Conservation (phyloP, 2,797 vertebrate species). For the Tarsius wallacei region DNA sequence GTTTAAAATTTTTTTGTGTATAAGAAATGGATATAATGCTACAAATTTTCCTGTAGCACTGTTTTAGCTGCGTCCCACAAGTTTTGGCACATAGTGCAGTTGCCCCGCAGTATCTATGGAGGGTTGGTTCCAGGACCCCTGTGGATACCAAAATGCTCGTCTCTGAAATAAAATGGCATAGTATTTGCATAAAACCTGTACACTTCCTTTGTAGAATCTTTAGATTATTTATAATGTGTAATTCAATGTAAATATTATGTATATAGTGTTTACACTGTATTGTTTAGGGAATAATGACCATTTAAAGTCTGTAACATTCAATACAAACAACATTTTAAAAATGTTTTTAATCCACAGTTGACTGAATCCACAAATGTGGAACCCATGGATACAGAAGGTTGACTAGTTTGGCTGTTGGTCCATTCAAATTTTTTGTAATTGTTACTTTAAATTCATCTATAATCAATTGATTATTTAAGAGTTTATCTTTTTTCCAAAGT, state of each 20-base stretch:
- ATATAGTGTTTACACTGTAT: not conserved
- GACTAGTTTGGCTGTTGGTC: not conserved
- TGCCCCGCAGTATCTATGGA: not conserved
- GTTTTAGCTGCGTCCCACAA: slow-evolving; percentile 36
- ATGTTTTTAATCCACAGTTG: not conserved
- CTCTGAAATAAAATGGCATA: not conserved
- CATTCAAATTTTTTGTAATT: not conserved
- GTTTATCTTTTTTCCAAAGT: not conserved
- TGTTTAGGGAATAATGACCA: not conserved
- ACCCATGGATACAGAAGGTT: not conserved
- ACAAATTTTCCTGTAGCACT: slow-evolving; percentile 12
- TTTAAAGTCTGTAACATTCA: not conserved
- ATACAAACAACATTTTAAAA: not conserved
- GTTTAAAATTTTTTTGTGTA: not conserved
- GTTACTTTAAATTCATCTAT: not conserved
- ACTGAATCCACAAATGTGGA: not conserved
- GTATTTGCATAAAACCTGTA: not conserved
- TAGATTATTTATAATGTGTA: not conserved
- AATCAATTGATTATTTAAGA: not conserved
- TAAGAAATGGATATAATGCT: slow-evolving; percentile 3
- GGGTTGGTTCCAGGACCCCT: not conserved
- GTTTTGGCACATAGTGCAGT: not conserved
- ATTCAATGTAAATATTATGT: not conserved
- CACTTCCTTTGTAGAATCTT: not conserved
- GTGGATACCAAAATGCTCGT: not conserved